Conservation (phyloP, 1,140 invertebrate species). For the Plectrocnemia conspersa region DNA sequence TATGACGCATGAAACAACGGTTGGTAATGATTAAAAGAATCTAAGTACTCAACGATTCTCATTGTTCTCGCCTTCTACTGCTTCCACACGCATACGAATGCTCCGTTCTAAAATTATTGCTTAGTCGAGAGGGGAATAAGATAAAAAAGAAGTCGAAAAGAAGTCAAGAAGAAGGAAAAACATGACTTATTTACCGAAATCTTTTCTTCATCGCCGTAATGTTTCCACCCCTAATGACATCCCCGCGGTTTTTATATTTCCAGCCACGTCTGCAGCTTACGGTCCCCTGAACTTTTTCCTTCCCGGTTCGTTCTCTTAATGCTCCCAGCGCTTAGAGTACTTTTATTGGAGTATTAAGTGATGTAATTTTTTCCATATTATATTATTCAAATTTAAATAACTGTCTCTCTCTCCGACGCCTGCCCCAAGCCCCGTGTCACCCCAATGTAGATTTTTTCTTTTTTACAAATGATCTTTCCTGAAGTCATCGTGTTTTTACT, state of each 20-base stretch:
- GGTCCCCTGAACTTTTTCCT: slow-evolving; percentile 38
- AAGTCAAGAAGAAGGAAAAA: slow-evolving; percentile 17
- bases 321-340: slow-evolving; percentile 52
- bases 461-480: slow-evolving; percentile 33
- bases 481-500: slow-evolving; percentile 36
- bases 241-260: slow-evolving; percentile 51
- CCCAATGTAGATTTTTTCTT: too few relatives aligned
- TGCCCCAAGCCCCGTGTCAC: slow-evolving; percentile 15
- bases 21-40: slow-evolving; percentile 2
- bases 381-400: slow-evolving; percentile 58
- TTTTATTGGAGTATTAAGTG: slow-evolving; percentile 57
- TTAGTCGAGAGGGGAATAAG: slow-evolving; percentile 1
- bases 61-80: slow-evolving; percentile 3
- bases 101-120: background rate
- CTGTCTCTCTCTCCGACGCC: slow-evolving; percentile 42
- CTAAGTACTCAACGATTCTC: background rate
- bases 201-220: slow-evolving; percentile 29
- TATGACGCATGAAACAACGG: slow-evolving; percentile 9
- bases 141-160: slow-evolving; percentile 1
- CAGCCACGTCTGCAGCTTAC: slow-evolving; percentile 52
- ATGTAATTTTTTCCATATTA: slow-evolving; percentile 56
- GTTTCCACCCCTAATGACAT: slow-evolving; percentile 48
- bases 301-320: slow-evolving; percentile 48
- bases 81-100: background rate
- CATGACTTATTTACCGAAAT: slow-evolving; percentile 32